Evolutionary conservation across 2,797 vertebrate species (phyloP), one percentile per base, ranked within the genome.

Genomic region (Enteromius viviparus): DNA sequence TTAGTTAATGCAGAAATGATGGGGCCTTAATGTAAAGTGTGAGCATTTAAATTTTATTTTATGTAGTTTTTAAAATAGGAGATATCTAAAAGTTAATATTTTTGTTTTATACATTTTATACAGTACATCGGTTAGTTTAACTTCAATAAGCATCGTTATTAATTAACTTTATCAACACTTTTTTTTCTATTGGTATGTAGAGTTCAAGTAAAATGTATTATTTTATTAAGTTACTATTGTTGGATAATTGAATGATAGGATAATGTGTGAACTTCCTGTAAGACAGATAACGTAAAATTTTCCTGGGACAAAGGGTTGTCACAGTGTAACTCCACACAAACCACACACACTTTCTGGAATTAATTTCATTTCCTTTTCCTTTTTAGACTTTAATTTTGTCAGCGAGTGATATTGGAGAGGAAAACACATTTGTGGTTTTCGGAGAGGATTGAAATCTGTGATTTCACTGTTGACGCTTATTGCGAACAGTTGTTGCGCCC

Each of bases 391-490:
- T 79, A 15, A 83, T 75, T 85, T 51, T 10, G 84, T 82, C 70
- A 79, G 81, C 55, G 5, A 68, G 47, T 32, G 49, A 55, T 75
- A 71, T 32, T 69, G 26, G 70, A 80, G 26, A 76, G 32, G 3
- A 76, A 40, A 21, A 32, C 45, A 17, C 45, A 72, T 34, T 64
- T 82, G 60, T 45, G 62, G 58, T 78, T 42, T 37, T 65, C 15
- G 12, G 3, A 58, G 83, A 89, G 91, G 91, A 92, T 93, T 87
- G 84, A 90, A 60, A 92, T 92, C 84, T 90, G 86, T 89, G 86
- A 92, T 91, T 92, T 93, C 88, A 90, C 88, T 90, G 47, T 85
- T 83, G 80, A 64, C 58, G 85, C 89, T 94, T 91, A 93, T 92
- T 92, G 90, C 86, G 91, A 90, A 90, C 90, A 92, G 92, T 94